phyloP scores from a whole-genome alignment of 2,113 vertebrate species.

The Leptosomus discolor region DNA sequence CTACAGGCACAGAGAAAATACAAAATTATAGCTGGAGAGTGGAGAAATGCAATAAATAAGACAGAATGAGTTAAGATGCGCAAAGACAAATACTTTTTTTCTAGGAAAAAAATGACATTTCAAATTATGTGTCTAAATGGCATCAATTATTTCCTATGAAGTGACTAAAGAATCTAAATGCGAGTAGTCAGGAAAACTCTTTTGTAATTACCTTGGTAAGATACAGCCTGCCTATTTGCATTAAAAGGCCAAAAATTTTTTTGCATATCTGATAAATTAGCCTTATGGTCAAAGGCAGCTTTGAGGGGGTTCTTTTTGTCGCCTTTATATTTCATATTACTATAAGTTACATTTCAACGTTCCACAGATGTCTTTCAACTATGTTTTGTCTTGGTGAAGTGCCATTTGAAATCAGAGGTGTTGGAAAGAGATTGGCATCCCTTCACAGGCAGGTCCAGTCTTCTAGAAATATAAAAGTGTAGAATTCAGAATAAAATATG shows the following conservation, averaged over 20 bases:
- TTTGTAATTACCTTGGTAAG: neutral
- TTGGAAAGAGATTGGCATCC: neutral
- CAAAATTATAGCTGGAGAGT: neutral
- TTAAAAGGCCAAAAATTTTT: neutral
- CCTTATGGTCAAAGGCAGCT: neutral
- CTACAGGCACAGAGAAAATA: neutral
- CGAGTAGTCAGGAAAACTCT: neutral
- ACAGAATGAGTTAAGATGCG: neutral
- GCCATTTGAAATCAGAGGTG: neutral
- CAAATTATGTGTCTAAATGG: neutral
- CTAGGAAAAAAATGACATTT: neutral
- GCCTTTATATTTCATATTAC: neutral
- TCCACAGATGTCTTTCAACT: neutral
- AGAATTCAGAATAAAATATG: neutral
- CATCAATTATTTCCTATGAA: neutral
- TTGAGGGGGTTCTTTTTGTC: neutral
- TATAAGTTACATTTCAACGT: neutral
- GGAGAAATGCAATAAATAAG: neutral
- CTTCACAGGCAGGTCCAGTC: neutral
- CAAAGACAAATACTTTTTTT: neutral
- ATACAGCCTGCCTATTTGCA: neutral
- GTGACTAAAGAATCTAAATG: neutral
- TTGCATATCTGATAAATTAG: neutral
- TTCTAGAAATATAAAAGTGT: neutral
- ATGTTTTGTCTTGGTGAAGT: neutral